Conservation (phyloP, 2,888 invertebrate species). For the Sesia bembeciformis region DNA sequence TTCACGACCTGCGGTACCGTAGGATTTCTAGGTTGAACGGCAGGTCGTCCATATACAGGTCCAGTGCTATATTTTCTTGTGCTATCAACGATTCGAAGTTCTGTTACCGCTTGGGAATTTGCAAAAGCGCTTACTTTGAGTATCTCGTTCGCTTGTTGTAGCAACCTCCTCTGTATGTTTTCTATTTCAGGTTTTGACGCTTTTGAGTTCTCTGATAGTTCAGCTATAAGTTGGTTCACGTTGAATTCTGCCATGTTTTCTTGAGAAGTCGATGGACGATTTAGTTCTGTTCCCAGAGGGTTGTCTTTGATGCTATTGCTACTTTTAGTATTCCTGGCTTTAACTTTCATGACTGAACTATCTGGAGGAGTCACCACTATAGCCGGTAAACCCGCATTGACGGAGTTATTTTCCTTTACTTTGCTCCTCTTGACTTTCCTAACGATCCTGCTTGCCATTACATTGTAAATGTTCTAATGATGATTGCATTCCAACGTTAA, state of each 20-base stretch:
- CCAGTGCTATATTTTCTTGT: conserved; percentile 45
- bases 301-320: conserved; percentile 14
- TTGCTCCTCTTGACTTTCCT: conserved; percentile 82
- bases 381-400: conserved; percentile 35
- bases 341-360: conserved; percentile 50
- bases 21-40: conserved; percentile 35
- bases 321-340: conserved; percentile 22
- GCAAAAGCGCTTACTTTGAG: conserved; percentile 63
- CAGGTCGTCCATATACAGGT: conserved; percentile 47
- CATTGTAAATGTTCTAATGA: conserved; percentile 62
- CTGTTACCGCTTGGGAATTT: conserved; percentile 30
- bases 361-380: conserved; percentile 54
- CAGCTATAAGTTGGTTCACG: conserved; percentile 59
- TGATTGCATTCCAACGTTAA: conserved; percentile 36
- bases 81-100: conserved; percentile 45
- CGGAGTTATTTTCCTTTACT: conserved; percentile 33
- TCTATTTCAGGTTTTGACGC: conserved; percentile 62
- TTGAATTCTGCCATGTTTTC: conserved; percentile 50
- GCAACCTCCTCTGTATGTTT: conserved; percentile 52
- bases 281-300: conserved; percentile 5
- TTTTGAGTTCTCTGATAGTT: conserved; percentile 58
- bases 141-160: conserved; percentile 65
- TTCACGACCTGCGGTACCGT: conserved; percentile 10
- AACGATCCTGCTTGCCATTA: conserved; percentile 81
- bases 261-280: conserved; percentile 14